Evolutionary conservation across 2,113 vertebrate genomes (phyloP).

Genomic region (Notothenia coriiceps): DNA sequence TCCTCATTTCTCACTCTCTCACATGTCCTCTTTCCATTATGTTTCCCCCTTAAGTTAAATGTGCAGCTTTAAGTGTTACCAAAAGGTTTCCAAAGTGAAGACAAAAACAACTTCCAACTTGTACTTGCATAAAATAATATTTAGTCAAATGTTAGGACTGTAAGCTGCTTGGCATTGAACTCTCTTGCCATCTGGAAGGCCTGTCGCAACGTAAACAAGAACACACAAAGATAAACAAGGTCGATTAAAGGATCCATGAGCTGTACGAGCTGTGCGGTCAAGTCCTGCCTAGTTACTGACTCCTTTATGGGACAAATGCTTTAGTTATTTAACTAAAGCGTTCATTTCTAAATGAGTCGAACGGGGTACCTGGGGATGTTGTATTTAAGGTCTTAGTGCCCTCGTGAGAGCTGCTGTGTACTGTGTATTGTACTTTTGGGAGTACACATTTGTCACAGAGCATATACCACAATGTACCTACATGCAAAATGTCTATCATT

Average conservation of each 20-base stretch:
- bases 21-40: constrained; percentile 4
- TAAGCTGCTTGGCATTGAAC: constrained; percentile 23
- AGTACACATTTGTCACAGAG: too few species aligned
- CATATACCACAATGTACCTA: too few species aligned
- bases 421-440: too few species aligned
- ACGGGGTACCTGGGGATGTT: neutral
- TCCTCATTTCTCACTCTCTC: constrained; percentile 63
- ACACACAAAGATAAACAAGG: constrained; percentile 55
- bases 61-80: neutral
- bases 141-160: neutral
- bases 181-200: constrained; percentile 38
- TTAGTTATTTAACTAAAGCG: neutral
- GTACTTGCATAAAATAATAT: neutral
- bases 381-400: neutral
- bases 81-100: constrained; percentile 25
- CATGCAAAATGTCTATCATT: too few species aligned
- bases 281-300: constrained; percentile 14
- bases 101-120: constrained; percentile 7
- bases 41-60: constrained; percentile 10
- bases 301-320: neutral
- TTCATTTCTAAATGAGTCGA: neutral
- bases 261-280: constrained; percentile 50
- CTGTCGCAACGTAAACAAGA: constrained; percentile 62
- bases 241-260: constrained; percentile 47
- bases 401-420: neutral